Evolutionary conservation across 2,113 vertebrate genomes (phyloP).

Genomic region (Larimichthys polyactis): DNA sequence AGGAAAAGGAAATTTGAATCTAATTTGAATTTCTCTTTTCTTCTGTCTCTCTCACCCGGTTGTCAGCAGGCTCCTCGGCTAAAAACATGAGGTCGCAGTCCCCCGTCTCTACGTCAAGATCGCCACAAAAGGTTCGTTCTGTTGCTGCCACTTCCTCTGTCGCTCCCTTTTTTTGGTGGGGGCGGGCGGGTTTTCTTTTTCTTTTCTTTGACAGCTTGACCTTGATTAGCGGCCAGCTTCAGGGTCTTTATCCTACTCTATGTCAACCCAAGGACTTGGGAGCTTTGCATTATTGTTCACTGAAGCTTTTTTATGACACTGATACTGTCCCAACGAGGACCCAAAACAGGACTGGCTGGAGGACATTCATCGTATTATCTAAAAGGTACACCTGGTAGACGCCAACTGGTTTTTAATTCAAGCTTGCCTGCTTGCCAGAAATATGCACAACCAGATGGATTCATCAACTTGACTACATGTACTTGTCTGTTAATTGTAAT

Average conservation of each 20-base stretch:
- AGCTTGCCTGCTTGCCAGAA: slow-evolving; percentile 3
- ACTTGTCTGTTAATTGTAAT: slow-evolving; percentile 13
- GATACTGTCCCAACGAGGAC: slow-evolving; percentile 33
- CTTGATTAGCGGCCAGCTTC: slow-evolving; percentile 48
- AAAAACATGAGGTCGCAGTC: slow-evolving; percentile 91
- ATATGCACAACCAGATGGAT: slow-evolving; percentile 31
- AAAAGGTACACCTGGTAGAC: slow-evolving; percentile 26
- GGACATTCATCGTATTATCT: slow-evolving; percentile 40
- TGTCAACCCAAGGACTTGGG: slow-evolving; percentile 43
- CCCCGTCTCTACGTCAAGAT: slow-evolving; percentile 91
- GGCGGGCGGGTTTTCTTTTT: not conserved
- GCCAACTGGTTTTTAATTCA: slow-evolving; percentile 23
- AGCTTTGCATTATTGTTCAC: slow-evolving; percentile 59
- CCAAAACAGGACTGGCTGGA: slow-evolving; percentile 27
- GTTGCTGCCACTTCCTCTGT: slow-evolving; percentile 19
- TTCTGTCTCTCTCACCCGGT: slow-evolving; percentile 20
- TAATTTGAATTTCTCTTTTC: slow-evolving; percentile 60
- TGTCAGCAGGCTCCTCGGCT: slow-evolving; percentile 90
- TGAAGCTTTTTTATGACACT: slow-evolving; percentile 64
- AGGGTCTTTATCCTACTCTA: slow-evolving; percentile 53
- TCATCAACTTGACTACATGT: not conserved
- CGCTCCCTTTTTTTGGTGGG: no score
- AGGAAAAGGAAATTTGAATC: slow-evolving; percentile 22
- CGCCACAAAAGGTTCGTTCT: slow-evolving; percentile 93
- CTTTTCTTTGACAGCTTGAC: slow-evolving; percentile 24